These are phyloP conservation scores for Steinernema khuongi DNA, from an alignment of 1,140 invertebrate genomes.

Conservation along the genomic window DNA sequence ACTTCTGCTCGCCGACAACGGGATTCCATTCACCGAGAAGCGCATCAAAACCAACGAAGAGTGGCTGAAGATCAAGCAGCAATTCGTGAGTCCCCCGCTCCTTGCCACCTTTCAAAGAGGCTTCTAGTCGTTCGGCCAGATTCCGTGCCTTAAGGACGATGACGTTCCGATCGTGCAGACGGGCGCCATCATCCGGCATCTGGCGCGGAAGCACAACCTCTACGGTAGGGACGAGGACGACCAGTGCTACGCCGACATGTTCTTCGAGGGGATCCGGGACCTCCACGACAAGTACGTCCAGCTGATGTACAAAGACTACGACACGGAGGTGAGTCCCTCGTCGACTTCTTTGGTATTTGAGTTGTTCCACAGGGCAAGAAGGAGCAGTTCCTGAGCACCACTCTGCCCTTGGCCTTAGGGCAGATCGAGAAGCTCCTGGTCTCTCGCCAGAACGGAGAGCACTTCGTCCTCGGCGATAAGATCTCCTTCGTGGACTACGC, in stretches of 20 bases:
- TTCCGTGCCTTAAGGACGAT: slow-evolving; percentile 50
- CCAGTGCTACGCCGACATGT: slow-evolving; percentile 14
- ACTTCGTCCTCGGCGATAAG: slow-evolving; percentile 34
- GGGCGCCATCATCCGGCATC: slow-evolving; percentile 56
- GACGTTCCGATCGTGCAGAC: slow-evolving; percentile 52
- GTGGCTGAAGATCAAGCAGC: slow-evolving; percentile 63
- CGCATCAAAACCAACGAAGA: slow-evolving; percentile 61
- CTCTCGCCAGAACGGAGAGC: slow-evolving; percentile 23
- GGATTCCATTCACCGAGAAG: slow-evolving; percentile 66
- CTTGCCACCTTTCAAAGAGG: neutral
- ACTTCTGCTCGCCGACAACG: neutral
- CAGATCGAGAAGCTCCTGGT: slow-evolving; percentile 39
- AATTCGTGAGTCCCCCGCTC: slow-evolving; percentile 56
- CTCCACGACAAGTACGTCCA: slow-evolving; percentile 41
- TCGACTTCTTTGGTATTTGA: neutral
- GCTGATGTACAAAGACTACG: slow-evolving; percentile 58
- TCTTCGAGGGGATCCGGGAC: slow-evolving; percentile 56
- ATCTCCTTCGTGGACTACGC: neutral
- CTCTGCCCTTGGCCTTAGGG: slow-evolving; percentile 38
- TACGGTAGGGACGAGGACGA: slow-evolving; percentile 18
- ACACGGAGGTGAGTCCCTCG: neutral
- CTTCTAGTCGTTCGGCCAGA: slow-evolving; percentile 57
- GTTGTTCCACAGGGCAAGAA: slow-evolving; percentile 39
- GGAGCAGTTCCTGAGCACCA: slow-evolving; percentile 44
- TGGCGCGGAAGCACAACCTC: slow-evolving; percentile 50